These are phyloP conservation scores for Catocala sponsa DNA, from an alignment of 2,888 invertebrate genomes.

Conservation along the genomic window DNA sequence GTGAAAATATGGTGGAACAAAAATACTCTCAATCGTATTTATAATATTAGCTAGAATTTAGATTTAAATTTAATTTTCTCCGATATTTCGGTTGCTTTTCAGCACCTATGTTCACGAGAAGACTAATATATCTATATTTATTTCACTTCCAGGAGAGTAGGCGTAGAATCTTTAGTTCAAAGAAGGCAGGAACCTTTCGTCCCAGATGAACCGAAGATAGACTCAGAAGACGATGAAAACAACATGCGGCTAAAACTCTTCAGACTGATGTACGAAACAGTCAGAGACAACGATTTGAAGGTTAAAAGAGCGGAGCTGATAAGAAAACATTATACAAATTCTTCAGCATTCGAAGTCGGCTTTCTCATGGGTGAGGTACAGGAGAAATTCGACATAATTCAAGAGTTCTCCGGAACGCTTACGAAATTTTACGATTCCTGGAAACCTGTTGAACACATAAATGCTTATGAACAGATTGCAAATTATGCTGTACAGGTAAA, in stretches of 20 bases:
- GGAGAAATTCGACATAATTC: slow-evolving; percentile 67
- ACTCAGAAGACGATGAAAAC: slow-evolving; percentile 54
- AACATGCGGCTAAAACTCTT: slow-evolving; percentile 74
- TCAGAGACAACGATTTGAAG: slow-evolving; percentile 71
- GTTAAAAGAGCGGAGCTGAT: slow-evolving; percentile 70
- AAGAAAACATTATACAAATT: slow-evolving; percentile 62
- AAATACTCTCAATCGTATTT: too few relatives aligned
- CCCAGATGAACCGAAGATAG: too few relatives aligned
- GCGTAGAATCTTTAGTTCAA: too few relatives aligned
- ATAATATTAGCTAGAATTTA: too few relatives aligned
- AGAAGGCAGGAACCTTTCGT: too few relatives aligned
- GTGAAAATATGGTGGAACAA: too few relatives aligned
- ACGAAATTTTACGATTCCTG: slow-evolving; percentile 61
- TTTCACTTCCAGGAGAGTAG: too few relatives aligned
- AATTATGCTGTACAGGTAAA: slow-evolving; percentile 72
- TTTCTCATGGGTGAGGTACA: slow-evolving; percentile 70
- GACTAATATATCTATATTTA: too few relatives aligned
- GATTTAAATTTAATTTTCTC: too few relatives aligned
- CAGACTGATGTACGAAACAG: slow-evolving; percentile 74
- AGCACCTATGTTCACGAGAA: too few relatives aligned
- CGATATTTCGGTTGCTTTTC: too few relatives aligned
- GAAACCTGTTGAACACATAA: slow-evolving; percentile 79
- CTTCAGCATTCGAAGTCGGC: slow-evolving; percentile 65
- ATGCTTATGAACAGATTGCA: slow-evolving; percentile 76
- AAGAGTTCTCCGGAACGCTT: slow-evolving; percentile 64